Evolutionary conservation across 1,140 invertebrate species (phyloP), one percentile per base, ranked within the genome.

Genomic region (Drosophila erecta): DNA sequence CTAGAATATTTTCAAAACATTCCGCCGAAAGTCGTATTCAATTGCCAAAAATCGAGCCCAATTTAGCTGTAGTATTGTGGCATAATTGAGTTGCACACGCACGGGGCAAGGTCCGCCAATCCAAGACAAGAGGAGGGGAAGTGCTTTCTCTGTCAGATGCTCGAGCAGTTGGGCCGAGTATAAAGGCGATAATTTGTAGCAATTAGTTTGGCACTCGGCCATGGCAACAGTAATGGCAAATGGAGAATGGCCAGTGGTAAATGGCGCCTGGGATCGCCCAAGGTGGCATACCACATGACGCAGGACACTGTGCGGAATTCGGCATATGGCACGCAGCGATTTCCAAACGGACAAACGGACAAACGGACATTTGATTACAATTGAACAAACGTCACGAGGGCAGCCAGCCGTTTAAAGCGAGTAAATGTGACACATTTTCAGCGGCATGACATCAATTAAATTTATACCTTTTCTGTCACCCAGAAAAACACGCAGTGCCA

Each of bases 141-240:
- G 50, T 59, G 75, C 61, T 64, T 57, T 47, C 81, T 44, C 56
- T 53, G 62, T 22, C 60, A 70, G 55, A 50, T 56, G 20, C 59
- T 14, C 22, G 49, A 67, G 22, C 60, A 55, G 50, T 30, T 43
- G 62, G 44, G 5, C 33, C 64, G 65, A 61, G 70, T 80, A 90
- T 80, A 89, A 89, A 85, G 80, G 85, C 85, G 84, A 77, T 89
- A 89, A 89, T 89, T 89, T 89, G 84, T 64, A 81, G 73, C 85
- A 89, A 89, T 89, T 89, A 80, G 80, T 72, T 77, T 87, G 50
- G 46, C 62, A 77, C 77, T 61, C 50, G 51, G 40, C 49, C 51
- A 62, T 58, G 62, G 50, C 41, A 33, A 38, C 49, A 35, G 49
- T 15, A 35, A 14, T 20, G 54, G 22, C 44, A 40, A 59, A 64